A percentile compares a stretch with the other conserved stretches of the same genome.
Conservation (phyloP, 2,113 vertebrate genomes). For the Bubo bubo region DNA sequence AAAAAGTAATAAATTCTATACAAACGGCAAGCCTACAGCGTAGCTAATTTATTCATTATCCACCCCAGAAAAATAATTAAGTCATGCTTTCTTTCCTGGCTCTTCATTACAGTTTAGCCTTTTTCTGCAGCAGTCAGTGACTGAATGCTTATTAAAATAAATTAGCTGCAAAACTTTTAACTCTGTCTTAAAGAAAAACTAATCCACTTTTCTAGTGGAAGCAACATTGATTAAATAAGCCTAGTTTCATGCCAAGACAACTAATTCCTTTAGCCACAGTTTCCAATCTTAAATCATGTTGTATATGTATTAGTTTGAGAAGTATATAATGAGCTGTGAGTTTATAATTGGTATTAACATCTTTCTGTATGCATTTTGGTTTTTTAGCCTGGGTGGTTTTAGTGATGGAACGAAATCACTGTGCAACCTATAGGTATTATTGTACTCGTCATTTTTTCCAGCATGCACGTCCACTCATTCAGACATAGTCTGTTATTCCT, state of each 20-base stretch:
- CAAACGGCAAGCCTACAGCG: slow-evolving; percentile 74
- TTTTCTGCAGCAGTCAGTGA: slow-evolving; percentile 74
- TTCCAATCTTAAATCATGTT: slow-evolving; percentile 76
- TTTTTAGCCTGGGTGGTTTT: slow-evolving; percentile 1
- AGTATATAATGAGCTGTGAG: slow-evolving; percentile 69
- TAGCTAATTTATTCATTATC: slow-evolving; percentile 87
- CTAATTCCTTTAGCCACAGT: slow-evolving; percentile 83
- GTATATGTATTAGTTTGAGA: slow-evolving; percentile 74
- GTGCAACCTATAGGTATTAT: background rate
- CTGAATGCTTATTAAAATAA: slow-evolving; percentile 84
- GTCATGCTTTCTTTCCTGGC: slow-evolving; percentile 77
- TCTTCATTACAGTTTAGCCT: slow-evolving; percentile 77
- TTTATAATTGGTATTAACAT: slow-evolving; percentile 72
- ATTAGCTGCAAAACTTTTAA: slow-evolving; percentile 85
- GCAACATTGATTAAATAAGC: slow-evolving; percentile 82
- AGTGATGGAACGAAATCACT: background rate
- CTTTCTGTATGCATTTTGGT: background rate
- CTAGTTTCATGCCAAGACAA: slow-evolving; percentile 74
- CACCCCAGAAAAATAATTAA: slow-evolving; percentile 84
- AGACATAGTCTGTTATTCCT: background rate
- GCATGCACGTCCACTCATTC: background rate
- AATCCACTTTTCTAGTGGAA: slow-evolving; percentile 80
- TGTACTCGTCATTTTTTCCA: background rate
- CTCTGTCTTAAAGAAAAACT: slow-evolving; percentile 80
- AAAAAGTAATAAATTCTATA: slow-evolving; percentile 82